These are phyloP conservation scores for Melanophora roralis DNA, from an alignment of 2,888 invertebrate genomes.

Conservation along the genomic window DNA sequence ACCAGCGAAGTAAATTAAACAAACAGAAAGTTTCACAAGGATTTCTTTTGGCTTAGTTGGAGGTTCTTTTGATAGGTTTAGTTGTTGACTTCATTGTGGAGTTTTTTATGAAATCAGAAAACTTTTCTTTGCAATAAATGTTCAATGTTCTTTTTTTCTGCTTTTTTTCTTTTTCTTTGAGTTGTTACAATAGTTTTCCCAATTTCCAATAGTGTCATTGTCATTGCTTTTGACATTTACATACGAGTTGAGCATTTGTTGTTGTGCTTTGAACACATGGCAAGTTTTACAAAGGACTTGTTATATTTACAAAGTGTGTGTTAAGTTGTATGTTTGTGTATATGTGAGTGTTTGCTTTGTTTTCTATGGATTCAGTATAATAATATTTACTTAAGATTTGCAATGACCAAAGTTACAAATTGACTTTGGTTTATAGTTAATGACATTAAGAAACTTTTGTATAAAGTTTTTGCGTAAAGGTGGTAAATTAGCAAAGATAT, in stretches of 20 bases:
- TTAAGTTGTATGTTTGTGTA: background rate
- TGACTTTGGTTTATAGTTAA: slow-evolving; percentile 8
- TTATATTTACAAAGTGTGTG: background rate
- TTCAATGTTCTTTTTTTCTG: background rate
- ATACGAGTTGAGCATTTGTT: slow-evolving; percentile 21
- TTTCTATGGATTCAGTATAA: background rate
- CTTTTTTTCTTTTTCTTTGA: background rate
- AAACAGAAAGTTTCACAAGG: slow-evolving; percentile 26
- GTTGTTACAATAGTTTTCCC: slow-evolving; percentile 23
- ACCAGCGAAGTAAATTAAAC: slow-evolving; percentile 24
- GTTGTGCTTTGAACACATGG: slow-evolving; percentile 13
- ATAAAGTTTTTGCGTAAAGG: background rate
- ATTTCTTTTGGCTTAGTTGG: background rate
- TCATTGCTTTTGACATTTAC: slow-evolving; percentile 47
- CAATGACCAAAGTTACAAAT: slow-evolving; percentile 16
- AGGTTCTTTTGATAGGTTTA: background rate
- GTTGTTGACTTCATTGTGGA: background rate
- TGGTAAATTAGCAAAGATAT: background rate
- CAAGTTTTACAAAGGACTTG: background rate
- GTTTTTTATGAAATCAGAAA: slow-evolving; percentile 37
- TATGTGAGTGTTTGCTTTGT: background rate
- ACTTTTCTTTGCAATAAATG: slow-evolving; percentile 10
- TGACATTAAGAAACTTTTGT: background rate
- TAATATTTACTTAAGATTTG: slow-evolving; percentile 21
- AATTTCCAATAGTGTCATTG: slow-evolving; percentile 46